phyloP scores from a whole-genome alignment of 1,140 invertebrate genomes.

The Conus betulinus region DNA sequence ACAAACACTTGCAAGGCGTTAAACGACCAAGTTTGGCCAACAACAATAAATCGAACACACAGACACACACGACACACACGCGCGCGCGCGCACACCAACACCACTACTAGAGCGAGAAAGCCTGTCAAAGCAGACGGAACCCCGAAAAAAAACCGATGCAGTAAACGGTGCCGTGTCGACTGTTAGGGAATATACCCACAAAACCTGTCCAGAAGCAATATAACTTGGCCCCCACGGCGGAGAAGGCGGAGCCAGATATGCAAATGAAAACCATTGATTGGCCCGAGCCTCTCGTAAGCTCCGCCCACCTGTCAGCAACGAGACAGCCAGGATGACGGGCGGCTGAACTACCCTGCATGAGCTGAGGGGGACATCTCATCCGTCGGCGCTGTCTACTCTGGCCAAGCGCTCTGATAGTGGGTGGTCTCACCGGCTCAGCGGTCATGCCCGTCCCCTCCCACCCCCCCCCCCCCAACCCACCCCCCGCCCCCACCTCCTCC shows the following conservation, averaged over 20 bases:
- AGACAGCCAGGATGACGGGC: neutral
- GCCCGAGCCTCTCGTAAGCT: constrained; percentile 18
- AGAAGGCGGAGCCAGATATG: constrained; percentile 23
- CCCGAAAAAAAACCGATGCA: neutral
- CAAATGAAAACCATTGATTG: constrained; percentile 39
- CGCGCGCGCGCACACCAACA: neutral
- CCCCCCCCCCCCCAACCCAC: neutral
- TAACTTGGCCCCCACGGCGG: constrained; percentile 21
- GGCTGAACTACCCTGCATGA: too few species aligned
- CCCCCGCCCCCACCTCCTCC: neutral
- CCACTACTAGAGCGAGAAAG: neutral
- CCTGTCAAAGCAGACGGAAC: neutral
- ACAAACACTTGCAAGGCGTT: too few species aligned
- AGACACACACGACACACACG: neutral
- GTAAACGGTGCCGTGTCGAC: neutral
- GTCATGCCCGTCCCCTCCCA: neutral
- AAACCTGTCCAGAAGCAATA: constrained; percentile 30
- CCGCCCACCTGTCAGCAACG: constrained; percentile 24
- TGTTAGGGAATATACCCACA: constrained; percentile 26
- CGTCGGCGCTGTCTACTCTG: neutral
- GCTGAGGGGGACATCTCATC: too few species aligned
- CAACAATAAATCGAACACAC: constrained; percentile 8
- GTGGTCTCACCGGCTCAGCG: constrained; percentile 7
- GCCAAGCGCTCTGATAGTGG: constrained; percentile 12
- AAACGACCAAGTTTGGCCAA: neutral